These are phyloP conservation scores for Drosophila gunungcola DNA, from an alignment of 1,140 invertebrate genomes.

Conservation along the genomic window DNA sequence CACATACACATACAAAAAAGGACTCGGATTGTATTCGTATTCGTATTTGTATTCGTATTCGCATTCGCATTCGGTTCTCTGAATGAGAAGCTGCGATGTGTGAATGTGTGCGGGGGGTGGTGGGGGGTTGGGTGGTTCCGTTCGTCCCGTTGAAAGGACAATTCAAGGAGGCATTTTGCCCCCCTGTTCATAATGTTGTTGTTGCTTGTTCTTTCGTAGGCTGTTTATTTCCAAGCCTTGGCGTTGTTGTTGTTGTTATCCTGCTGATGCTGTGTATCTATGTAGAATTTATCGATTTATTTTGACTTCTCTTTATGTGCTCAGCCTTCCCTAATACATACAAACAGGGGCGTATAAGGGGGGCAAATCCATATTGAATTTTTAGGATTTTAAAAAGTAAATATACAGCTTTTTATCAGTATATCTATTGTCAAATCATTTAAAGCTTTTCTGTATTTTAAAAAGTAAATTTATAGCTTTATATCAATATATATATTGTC, in stretches of 20 bases:
- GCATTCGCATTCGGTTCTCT: constrained; percentile 51
- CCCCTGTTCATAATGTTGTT: constrained; percentile 4
- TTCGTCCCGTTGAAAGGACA: constrained; percentile 59
- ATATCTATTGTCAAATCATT: no score
- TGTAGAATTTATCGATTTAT: constrained; percentile 79
- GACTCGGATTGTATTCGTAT: constrained; percentile 40
- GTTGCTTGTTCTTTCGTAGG: constrained; percentile 52
- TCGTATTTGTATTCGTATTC: constrained; percentile 45
- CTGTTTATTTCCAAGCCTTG: constrained; percentile 65
- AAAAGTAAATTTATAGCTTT: no score
- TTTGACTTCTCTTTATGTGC: constrained; percentile 74
- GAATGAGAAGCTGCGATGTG: constrained; percentile 51
- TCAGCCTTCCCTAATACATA: constrained; percentile 53
- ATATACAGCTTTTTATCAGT: no score
- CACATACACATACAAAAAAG: constrained; percentile 20
- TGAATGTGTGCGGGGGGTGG: constrained; percentile 4
- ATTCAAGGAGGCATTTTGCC: constrained; percentile 77
- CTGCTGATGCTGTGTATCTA: constrained; percentile 59
- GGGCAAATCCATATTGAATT: background rate
- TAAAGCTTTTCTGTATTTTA: no score
- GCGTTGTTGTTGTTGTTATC: constrained; percentile 35
- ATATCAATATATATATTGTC: no score
- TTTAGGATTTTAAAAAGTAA: background rate
- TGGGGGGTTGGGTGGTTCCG: constrained; percentile 2
- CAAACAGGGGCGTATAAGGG: constrained; percentile 12